These are phyloP conservation scores for Tautogolabrus adspersus DNA, from an alignment of 2,113 vertebrate genomes.

Conservation along the genomic window DNA sequence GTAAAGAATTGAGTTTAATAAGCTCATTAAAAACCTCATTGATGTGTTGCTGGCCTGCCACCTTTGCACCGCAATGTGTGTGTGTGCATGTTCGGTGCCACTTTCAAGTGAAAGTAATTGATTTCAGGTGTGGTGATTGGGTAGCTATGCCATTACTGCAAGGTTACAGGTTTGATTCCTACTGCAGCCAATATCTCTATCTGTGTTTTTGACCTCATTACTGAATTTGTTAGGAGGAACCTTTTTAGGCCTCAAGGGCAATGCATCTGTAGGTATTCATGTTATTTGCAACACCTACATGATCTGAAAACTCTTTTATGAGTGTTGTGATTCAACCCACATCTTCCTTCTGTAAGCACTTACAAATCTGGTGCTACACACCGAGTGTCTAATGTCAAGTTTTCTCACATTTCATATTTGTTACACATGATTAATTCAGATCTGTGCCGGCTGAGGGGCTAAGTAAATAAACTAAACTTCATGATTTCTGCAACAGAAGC, in stretches of 20 bases:
- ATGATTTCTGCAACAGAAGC: slow-evolving; percentile 13
- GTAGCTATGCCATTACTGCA: not conserved
- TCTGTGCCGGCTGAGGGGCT: not conserved
- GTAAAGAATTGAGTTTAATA: slow-evolving; percentile 48
- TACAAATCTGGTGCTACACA: not conserved
- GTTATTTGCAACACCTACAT: not conserved
- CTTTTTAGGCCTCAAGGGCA: not conserved
- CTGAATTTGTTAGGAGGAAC: not conserved
- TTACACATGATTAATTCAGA: slow-evolving; percentile 11
- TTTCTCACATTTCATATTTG: not conserved
- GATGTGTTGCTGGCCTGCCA: not conserved
- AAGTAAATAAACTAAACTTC: not conserved
- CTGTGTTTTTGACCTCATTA: not conserved
- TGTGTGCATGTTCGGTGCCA: not conserved
- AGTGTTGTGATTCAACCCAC: not conserved
- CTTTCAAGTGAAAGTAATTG: slow-evolving; percentile 6
- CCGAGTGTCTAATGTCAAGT: not conserved
- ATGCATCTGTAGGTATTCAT: not conserved
- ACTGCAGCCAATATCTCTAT: not conserved
- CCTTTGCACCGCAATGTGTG: slow-evolving; percentile 1
- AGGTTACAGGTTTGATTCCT: slow-evolving; percentile 28
- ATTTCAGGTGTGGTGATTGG: not conserved
- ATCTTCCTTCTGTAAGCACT: not conserved
- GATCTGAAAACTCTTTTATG: not conserved
- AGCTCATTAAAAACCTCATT: slow-evolving; percentile 51